A percentile compares a stretch with the other conserved stretches of the same genome.
These are phyloP conservation scores for Cydia fagiglandana DNA, from an alignment of 1,140 invertebrate genomes.

Conservation along the genomic window DNA sequence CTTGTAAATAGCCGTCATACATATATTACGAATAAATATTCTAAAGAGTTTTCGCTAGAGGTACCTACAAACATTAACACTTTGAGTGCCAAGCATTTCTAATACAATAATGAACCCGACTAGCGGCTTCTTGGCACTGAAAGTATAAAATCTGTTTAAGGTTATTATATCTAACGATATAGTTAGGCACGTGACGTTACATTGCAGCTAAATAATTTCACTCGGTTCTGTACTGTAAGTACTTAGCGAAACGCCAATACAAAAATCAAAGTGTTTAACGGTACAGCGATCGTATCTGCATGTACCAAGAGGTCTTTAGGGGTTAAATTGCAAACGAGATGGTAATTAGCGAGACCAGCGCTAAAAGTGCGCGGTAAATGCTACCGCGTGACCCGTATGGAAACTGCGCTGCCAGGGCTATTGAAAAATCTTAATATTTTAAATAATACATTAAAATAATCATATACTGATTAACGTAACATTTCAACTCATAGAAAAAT, in stretches of 20 bases:
- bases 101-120: no score
- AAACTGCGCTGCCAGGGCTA: slow-evolving; percentile 50
- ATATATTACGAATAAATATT: no score
- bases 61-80: no score
- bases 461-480: no score
- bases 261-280: slow-evolving; percentile 13
- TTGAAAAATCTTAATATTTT: neutral
- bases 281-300: slow-evolving; percentile 17
- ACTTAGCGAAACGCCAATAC: neutral
- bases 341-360: slow-evolving; percentile 76
- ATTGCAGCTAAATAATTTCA: neutral
- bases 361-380: slow-evolving; percentile 69
- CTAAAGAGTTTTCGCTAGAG: no score
- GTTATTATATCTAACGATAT: no score
- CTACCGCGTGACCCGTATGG: slow-evolving; percentile 68
- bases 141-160: no score
- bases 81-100: no score
- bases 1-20: no score
- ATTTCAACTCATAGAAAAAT: no score
- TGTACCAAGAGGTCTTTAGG: slow-evolving; percentile 11
- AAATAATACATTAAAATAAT: no score
- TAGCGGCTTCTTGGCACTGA: no score
- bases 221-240: neutral
- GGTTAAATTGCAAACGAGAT: slow-evolving; percentile 77
- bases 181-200: neutral